phyloP scores from a whole-genome alignment of 2,113 vertebrate species.

The Mustela lutreola region DNA sequence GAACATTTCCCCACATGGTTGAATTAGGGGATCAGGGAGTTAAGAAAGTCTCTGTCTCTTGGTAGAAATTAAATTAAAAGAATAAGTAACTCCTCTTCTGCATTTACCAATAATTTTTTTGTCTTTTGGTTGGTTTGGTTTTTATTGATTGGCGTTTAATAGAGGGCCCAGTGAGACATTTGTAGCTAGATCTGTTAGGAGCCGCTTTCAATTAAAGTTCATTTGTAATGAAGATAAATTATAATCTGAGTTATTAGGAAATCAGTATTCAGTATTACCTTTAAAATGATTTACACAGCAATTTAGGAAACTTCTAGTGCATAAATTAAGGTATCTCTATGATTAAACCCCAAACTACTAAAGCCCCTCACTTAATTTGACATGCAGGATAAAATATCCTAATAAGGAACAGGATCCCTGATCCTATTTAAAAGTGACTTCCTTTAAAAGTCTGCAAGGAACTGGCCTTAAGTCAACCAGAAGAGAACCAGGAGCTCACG shows the following conservation, averaged over 20 bases:
- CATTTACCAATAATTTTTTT: constrained; percentile 8
- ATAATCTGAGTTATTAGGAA: constrained; percentile 73
- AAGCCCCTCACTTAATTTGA: constrained; percentile 24
- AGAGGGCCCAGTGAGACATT: constrained; percentile 69
- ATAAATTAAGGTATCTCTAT: constrained; percentile 48
- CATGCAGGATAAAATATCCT: neutral
- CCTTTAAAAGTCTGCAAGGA: neutral
- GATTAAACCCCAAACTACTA: constrained; percentile 54
- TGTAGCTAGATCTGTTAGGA: constrained; percentile 77
- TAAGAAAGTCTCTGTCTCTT: constrained; percentile 39
- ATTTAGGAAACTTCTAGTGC: constrained; percentile 6
- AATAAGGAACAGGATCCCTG: neutral
- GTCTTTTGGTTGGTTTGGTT: constrained; percentile 58
- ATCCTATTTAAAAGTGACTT: constrained; percentile 5
- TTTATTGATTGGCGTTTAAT: constrained; percentile 78
- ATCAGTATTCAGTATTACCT: constrained; percentile 57
- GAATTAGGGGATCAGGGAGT: neutral
- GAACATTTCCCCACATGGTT: neutral
- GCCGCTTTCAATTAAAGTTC: constrained; percentile 75
- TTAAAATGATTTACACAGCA: constrained; percentile 71
- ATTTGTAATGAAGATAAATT: constrained; percentile 80
- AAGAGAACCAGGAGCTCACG: neutral
- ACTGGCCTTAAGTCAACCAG: neutral
- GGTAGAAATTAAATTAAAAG: constrained; percentile 55
- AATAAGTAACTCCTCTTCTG: constrained; percentile 21